Evolutionary conservation across 2,888 invertebrate genomes (phyloP).

Genomic region (Mythimna pallens): DNA sequence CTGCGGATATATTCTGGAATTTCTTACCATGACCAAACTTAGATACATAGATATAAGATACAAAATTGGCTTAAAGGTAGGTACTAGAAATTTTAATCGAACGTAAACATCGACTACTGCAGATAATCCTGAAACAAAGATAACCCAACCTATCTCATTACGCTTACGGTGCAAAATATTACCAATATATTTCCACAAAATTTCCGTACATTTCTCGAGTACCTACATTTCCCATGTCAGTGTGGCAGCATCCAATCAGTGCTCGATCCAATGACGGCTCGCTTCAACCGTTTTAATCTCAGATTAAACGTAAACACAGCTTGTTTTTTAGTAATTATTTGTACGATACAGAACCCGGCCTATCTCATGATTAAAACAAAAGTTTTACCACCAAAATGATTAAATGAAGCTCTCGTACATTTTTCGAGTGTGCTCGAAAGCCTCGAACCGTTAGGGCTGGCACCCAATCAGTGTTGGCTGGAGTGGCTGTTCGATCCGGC

Average conservation of each 20-base stretch:
- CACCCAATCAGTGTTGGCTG: conserved; percentile 62
- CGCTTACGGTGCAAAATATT: conserved; percentile 3
- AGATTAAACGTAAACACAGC: conserved; percentile 61
- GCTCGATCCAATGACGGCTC: conserved; percentile 46
- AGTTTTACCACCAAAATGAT: conserved; percentile 10
- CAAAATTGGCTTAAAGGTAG: no score
- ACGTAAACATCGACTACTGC: conserved; percentile 13
- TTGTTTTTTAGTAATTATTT: conserved; percentile 17
- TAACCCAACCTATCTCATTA: neutral
- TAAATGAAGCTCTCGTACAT: conserved; percentile 46
- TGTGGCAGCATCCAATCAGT: conserved; percentile 54
- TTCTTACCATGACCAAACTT: neutral
- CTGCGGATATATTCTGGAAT: neutral
- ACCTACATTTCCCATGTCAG: conserved; percentile 21
- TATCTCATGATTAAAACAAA: conserved; percentile 35
- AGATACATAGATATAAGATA: no score
- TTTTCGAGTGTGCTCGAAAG: conserved; percentile 46
- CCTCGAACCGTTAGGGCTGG: conserved; percentile 44
- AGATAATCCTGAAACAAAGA: neutral
- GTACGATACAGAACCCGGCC: neutral
- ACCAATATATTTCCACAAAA: conserved; percentile 15
- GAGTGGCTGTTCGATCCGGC: conserved; percentile 63
- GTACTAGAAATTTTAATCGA: neutral
- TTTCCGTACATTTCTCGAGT: conserved; percentile 20
- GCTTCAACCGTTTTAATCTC: conserved; percentile 58